Evolutionary conservation across 2,888 invertebrate genomes (phyloP), one percentile per base, ranked within the genome.

Genomic region (Periphyllus acericola): DNA sequence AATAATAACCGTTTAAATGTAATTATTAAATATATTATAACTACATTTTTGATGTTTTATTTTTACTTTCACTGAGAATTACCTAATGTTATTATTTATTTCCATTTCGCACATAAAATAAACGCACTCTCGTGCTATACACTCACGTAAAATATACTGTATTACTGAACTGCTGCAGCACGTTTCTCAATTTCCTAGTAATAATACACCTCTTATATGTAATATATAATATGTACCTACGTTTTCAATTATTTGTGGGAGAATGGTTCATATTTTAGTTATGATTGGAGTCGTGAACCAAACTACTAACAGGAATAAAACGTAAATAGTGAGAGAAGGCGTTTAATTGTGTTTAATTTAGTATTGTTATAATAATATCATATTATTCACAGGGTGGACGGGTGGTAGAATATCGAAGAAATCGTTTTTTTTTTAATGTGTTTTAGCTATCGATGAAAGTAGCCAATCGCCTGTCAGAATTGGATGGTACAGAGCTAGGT

Each of bases 401-500:
- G 46, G 46, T 4, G 1, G 60, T 25, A 8, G 60, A 60, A 60
- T 60, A 6, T 25, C 8, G 6, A 6, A 21, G 60, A 21, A 60
- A 19, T 19, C 25, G 21, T 60, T 60, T 25, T 78, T 78, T 46
- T 52, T 29, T 46, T 11, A 46, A 46, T 46, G 46, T 46, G 46
- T 46, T 46, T 14, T 74, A 87, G 86, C 34, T 87, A 11, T 87
- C 86, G 0, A n/a, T 40, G 17, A 87, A 74, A 74, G 25, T 74
- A 6, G 55, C 60, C 21, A 25, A 46, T 9, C 40, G 34, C 32
- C 21, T 87, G 32, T 72, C 55, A 1, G 32, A 87, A 36, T 9
- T 87, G 21, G 74, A 87, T 3, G 0, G 32, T 25, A 19, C 1
- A 40, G 86, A 96, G 91, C 92, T 96, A 86, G 92, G 92, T 68